Evolutionary conservation across 2,797 vertebrate genomes (phyloP), one percentile per base, ranked within the genome.

Genomic region (Hyperoplus lanceolatus): DNA sequence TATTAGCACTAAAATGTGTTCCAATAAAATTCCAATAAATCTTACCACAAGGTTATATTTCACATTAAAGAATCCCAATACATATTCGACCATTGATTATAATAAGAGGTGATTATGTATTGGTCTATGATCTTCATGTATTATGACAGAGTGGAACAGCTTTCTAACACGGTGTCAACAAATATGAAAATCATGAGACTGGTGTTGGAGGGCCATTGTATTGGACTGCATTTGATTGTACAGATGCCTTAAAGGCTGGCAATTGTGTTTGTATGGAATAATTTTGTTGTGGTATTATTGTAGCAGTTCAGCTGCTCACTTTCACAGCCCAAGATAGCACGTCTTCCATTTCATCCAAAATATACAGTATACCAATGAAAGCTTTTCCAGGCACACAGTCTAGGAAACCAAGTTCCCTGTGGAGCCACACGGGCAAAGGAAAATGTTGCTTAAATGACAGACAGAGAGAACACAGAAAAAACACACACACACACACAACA

Each of bases 371-470:
- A 42, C 4, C 15, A 54, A 42, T 29, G n/a, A 81, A 80, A 70
- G 18, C 5, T 76, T 82, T 78, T 85, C 75, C 79, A 72, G 73
- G 36, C 59, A 49, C 51, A 3, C n/a, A 59, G 48, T 67, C 59
- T 8, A 15, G 62, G 45, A 73, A 73, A 71, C 64, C 50, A 56
- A 48, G 36, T 46, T 75, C 66, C 71, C 81, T 1, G 11, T 67
- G 77, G 84, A 85, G 83, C 50, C 54, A 38, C 48, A 57, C 43
- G 60, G 56, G 69, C 65, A 63, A 66, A 75, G 63, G 49, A 71
- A 74, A 81, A 41, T 50, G 45, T 60, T 70, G 18, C 51, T 66
- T 12, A 69, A 81, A 81, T 70, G 46, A 83, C 83, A 80, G 56
- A 21, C 60, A 57, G 38, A 41, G 29, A 73, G 86, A 79, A 61